Evolutionary conservation across 2,888 invertebrate genomes (phyloP), one percentile per base, ranked within the genome.

Genomic region (Hypolimnas misippus): DNA sequence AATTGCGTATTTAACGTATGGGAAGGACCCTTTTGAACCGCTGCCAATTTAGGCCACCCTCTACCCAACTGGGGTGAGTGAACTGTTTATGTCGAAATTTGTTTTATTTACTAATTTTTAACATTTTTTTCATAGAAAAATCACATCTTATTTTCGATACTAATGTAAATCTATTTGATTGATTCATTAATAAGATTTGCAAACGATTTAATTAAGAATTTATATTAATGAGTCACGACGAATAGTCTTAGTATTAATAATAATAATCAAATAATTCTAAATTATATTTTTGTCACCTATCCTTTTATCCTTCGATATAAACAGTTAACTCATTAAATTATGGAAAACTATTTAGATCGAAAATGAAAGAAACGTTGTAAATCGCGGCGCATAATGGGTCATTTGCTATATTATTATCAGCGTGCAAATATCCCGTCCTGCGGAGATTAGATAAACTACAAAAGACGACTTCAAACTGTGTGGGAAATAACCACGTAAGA

Each of bases 1-100:
- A 90, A 89, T 89, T 87, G 87, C 87, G 86, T 91, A 89, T 88
- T 91, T 89, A 90, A 87, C 87, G 86, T 88, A 85, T 86, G 83
- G 86, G 84, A 84, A 84, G 83, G 77, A 82, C 88, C 92, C 89
- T 86, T 78, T 81, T 74, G 83, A 82, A 82, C 81, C 82, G 84
- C 80, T 87, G 87, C 89, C 90, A 91, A 91, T 91, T 89, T 88
- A 77, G 80, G 60, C 54, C 69, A 60, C 69, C 68, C 69, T 64
- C 62, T 53, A 52, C 58, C 44, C 60, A 53, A 70, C 71, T 69
- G 73, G 76, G 73, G 74, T 69, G 75, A 72, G 73, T 74, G 71
- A 77, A 75, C 66, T 80, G 79, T 86, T 84, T 86, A 84, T 87
- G 82, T 86, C 83, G 79, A 79, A 74, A 75, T 49, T 82, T 79